Conservation (phyloP, 2,797 vertebrate genomes). For the Mormyrops attenuatus region DNA sequence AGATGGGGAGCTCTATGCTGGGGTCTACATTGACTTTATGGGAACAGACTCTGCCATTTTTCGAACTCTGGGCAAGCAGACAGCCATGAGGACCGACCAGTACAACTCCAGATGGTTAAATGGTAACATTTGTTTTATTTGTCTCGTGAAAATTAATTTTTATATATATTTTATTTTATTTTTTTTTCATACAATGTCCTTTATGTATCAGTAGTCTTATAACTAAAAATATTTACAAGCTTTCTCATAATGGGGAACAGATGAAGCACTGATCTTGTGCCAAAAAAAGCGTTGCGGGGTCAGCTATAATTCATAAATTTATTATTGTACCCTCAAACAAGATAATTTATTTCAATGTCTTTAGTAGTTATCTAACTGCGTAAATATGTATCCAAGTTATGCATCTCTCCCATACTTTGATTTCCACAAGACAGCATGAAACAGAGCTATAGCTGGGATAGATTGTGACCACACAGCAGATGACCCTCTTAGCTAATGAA, state of each 20-base stretch:
- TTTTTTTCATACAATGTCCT: neutral
- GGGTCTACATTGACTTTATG: slow-evolving; percentile 98
- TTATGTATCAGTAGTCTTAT: neutral
- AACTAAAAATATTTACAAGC: neutral
- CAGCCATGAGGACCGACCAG: slow-evolving; percentile 94
- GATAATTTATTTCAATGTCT: neutral
- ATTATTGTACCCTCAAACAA: neutral
- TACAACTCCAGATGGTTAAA: slow-evolving; percentile 98
- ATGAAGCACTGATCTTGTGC: neutral
- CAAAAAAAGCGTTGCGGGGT: neutral
- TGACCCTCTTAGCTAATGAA: slow-evolving; percentile 10
- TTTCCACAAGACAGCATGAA: neutral
- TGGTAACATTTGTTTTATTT: slow-evolving; percentile 55
- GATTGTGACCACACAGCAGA: neutral
- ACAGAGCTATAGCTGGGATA: neutral
- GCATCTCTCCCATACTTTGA: neutral
- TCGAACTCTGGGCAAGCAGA: slow-evolving; percentile 90
- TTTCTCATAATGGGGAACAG: neutral
- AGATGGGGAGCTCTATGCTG: slow-evolving; percentile 96
- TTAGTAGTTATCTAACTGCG: neutral
- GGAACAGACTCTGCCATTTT: slow-evolving; percentile 96
- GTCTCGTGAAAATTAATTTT: neutral
- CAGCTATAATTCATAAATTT: neutral
- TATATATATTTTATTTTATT: neutral
- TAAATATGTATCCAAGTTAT: neutral